Evolutionary conservation across 2,797 vertebrate species (phyloP).

Genomic region (Sylvia borin): DNA sequence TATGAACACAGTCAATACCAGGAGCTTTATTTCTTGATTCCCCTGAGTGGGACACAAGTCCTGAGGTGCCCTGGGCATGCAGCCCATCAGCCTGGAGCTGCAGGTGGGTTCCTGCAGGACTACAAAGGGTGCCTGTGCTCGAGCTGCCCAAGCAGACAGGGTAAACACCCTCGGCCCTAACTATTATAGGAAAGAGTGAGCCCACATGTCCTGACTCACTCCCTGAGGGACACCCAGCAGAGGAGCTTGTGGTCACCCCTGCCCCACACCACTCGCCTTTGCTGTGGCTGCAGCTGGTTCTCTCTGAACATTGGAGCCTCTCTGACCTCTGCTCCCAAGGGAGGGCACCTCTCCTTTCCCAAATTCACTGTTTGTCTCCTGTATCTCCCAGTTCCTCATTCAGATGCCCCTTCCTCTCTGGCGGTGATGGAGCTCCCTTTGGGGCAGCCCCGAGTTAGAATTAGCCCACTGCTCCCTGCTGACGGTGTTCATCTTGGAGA

Average conservation of each 20-base stretch:
- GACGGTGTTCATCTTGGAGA: background rate
- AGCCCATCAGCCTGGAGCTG: background rate
- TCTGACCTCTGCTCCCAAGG: background rate
- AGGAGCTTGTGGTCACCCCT: background rate
- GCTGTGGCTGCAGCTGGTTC: background rate
- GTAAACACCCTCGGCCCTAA: background rate
- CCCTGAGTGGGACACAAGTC: background rate
- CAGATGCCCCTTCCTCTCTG: fast-evolving
- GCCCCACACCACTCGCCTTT: background rate
- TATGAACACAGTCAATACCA: background rate
- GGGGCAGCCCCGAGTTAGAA: fast-evolving
- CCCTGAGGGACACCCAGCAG: background rate
- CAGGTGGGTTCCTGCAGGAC: background rate
- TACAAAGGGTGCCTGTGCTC: conserved; percentile 3
- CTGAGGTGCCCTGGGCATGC: background rate
- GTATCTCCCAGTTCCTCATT: background rate
- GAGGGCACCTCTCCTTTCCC: background rate
- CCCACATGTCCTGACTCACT: conserved; percentile 31
- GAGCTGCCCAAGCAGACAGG: background rate
- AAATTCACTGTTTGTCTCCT: background rate
- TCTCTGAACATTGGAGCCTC: background rate
- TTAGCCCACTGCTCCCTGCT: background rate
- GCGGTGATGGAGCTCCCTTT: background rate
- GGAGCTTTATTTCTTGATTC: background rate
- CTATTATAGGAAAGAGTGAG: conserved; percentile 12